Percentiles rank a stretch among this genome's conserved stretches.
phyloP scores from a whole-genome alignment of 2,888 invertebrate genomes.

The Mesorhabditis belari region DNA sequence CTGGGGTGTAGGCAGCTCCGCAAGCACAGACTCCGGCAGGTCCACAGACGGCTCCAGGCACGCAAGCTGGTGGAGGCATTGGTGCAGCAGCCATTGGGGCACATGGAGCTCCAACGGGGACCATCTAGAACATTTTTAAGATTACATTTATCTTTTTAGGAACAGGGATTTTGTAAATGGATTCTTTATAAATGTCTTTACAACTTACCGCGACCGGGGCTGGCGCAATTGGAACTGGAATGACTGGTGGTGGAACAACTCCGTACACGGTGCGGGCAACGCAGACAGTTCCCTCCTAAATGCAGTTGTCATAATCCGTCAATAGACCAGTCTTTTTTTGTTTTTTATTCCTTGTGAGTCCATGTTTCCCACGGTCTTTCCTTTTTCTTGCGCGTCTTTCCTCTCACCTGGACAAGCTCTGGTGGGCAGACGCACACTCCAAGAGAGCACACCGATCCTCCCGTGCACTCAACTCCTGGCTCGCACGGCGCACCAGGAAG shows the following conservation, averaged over 20 bases:
- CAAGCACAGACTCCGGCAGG: conserved; percentile 34
- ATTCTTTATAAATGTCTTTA: neutral
- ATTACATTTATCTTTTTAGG: neutral
- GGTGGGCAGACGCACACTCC: conserved; percentile 52
- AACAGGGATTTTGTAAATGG: neutral
- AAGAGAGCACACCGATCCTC: conserved; percentile 51
- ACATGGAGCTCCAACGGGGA: neutral
- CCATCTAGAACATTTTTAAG: neutral
- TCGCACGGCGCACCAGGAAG: conserved; percentile 38
- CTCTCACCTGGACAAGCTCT: conserved; percentile 42
- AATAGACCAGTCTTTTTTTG: neutral
- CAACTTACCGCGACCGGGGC: conserved; percentile 26
- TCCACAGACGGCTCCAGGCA: conserved; percentile 37
- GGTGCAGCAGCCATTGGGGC: conserved; percentile 10
- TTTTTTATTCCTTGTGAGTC: neutral
- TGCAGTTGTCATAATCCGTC: neutral
- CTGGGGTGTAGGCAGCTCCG: conserved; percentile 28
- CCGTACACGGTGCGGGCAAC: conserved; percentile 50
- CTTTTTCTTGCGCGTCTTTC: too few species aligned
- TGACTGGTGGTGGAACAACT: conserved; percentile 39
- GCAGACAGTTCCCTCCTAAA: conserved; percentile 47
- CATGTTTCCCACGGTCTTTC: neutral
- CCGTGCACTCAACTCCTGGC: conserved; percentile 49
- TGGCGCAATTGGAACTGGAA: conserved; percentile 13
- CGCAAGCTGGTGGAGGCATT: conserved; percentile 17